Evolutionary conservation across 2,888 invertebrate species (phyloP), one percentile per base, ranked within the genome.

Genomic region (Euzetes globulus): DNA sequence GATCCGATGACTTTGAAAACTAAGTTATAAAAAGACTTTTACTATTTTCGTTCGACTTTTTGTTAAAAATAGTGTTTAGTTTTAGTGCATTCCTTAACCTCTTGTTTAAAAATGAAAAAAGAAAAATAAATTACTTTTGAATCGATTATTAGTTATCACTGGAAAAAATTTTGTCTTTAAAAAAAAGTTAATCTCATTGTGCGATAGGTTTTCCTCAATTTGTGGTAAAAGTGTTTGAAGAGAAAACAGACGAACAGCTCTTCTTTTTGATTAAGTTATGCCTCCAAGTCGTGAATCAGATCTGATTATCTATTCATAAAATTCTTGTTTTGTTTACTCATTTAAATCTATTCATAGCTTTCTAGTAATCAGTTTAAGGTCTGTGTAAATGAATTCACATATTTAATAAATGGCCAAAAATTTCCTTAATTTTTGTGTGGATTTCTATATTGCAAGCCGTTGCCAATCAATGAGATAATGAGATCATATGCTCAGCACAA

Each of bases 221-320:
- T 68, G 68, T 68, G 68, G 68, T 68, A 25, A 68, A 68, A 45
- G n/a, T 68, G 6, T 68, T 68, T 33, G 2, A 1, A 17, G 17
- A n/a, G 33, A 13, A 29, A 6, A 6, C 5, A 33, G 33, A 33
- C 33, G 33, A 33, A 33, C 4, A 9, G 9, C 33, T 33, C 33
- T 4, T 33, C 33, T 27, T 55, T 25, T 58, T 58, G 58, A 58
- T 58, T 58, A 22, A 58, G 58, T 58, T 58, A 58, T 58, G 58
- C 58, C 58, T 29, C 4, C 17, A 47, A 52, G 52, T 19, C 19
- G 17, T n/a, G 19, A 52, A 52, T 55, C 55, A 55, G 22, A 19
- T 29, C 29, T 60, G 29, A 63, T 63, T 63, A 63, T 17, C 63
- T 63, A 63, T 63, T 63, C 63, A 63, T 63, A 33, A 63, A n/a